Conservation (phyloP, 2,888 invertebrate genomes). For the Anaspis maculata region DNA sequence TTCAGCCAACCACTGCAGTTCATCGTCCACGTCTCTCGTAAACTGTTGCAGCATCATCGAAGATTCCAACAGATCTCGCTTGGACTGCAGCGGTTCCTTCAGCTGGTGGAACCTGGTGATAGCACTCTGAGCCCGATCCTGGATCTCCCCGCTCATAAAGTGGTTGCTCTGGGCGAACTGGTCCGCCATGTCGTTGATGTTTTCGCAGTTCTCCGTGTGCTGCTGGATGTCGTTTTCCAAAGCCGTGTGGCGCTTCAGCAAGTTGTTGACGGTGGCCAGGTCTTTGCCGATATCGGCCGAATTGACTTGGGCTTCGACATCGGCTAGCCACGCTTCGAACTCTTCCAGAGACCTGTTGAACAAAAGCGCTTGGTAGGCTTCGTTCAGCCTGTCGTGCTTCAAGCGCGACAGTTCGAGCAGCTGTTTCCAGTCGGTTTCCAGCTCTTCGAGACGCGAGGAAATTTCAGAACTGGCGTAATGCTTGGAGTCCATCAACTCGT, state of each 20-base stretch:
- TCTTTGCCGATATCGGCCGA: conserved; percentile 82
- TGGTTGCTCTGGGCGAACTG: conserved; percentile 73
- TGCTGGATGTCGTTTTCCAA: conserved; percentile 81
- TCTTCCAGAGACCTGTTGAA: conserved; percentile 87
- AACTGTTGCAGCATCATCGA: conserved; percentile 83
- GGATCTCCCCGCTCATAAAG: conserved; percentile 84
- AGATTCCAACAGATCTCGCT: conserved; percentile 87
- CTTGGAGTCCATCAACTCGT: conserved; percentile 62
- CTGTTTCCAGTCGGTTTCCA: conserved; percentile 82
- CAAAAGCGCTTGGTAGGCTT: conserved; percentile 84
- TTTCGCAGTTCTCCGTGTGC: conserved; percentile 74
- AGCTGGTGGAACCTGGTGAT: conserved; percentile 54
- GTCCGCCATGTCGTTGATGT: conserved; percentile 69
- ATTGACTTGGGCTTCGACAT: conserved; percentile 63
- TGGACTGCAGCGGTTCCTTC: conserved; percentile 83
- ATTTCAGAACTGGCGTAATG: conserved; percentile 88
- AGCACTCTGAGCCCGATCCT: conserved; percentile 59
- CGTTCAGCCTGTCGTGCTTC: conserved; percentile 77
- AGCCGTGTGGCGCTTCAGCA: conserved; percentile 70
- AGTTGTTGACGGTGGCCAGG: conserved; percentile 73
- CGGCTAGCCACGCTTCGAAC: conserved; percentile 89
- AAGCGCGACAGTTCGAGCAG: conserved; percentile 73
- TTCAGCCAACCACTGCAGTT: conserved; percentile 82
- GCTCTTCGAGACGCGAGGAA: conserved; percentile 67
- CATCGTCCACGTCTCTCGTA: conserved; percentile 86